Percentiles rank a stretch among this genome's conserved stretches.
Conservation (phyloP, 2,888 invertebrate genomes). For the Therioaphis trifolii region DNA sequence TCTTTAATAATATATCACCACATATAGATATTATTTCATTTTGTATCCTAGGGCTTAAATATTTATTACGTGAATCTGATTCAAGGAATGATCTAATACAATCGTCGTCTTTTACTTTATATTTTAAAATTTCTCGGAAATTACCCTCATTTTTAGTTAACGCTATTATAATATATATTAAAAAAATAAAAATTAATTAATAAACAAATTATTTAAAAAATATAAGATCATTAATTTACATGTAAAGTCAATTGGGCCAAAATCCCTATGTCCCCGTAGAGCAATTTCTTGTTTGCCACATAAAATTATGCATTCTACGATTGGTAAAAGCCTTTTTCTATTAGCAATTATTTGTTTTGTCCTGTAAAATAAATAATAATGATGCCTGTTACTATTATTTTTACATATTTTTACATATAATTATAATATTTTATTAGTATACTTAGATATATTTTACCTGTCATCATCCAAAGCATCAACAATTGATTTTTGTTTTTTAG, state of each 20-base stretch:
- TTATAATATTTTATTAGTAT: neutral
- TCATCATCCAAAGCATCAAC: conserved; percentile 21
- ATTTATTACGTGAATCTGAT: neutral
- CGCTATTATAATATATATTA: neutral
- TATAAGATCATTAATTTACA: neutral
- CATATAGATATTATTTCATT: neutral
- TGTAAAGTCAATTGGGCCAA: conserved; percentile 4
- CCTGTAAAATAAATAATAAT: conserved; percentile 5
- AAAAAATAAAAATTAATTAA: neutral
- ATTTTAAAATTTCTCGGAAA: neutral
- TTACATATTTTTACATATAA: neutral
- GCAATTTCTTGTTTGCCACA: too few species aligned
- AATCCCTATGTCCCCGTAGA: conserved; percentile 5
- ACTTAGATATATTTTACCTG: neutral
- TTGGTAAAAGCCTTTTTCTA: conserved; percentile 21
- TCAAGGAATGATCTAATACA: neutral
- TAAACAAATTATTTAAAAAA: neutral
- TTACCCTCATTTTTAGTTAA: neutral
- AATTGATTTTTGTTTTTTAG: conserved; percentile 18
- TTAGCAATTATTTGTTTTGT: conserved; percentile 8
- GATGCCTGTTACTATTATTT: too few species aligned
- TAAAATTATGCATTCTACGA: conserved; percentile 17
- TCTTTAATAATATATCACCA: neutral
- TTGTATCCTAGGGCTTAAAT: neutral
- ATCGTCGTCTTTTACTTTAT: neutral